A percentile compares a stretch with the other conserved stretches of the same genome.
Conservation (phyloP, 2,113 vertebrate genomes). For the Nannobrachium achirus region DNA sequence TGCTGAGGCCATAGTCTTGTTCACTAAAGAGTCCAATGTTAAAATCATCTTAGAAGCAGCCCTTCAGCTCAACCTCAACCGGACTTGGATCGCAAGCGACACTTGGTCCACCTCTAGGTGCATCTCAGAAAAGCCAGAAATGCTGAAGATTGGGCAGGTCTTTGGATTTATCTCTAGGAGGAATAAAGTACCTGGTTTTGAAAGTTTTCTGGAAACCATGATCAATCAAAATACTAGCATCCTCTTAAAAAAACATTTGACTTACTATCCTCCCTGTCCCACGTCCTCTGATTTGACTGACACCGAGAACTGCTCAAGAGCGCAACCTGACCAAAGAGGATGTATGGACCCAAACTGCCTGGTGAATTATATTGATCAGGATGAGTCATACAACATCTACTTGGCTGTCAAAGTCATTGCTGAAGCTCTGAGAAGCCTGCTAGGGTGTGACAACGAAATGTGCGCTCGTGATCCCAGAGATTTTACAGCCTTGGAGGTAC, state of each 20-base stretch:
- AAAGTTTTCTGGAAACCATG: constrained; percentile 40
- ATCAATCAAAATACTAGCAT: neutral
- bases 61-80: constrained; percentile 27
- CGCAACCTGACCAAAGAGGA: no score
- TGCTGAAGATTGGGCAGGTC: constrained; percentile 38
- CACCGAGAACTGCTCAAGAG: neutral
- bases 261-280: neutral
- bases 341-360: constrained; percentile 35
- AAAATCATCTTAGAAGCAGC: constrained; percentile 41
- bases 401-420: constrained; percentile 63
- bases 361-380: constrained; percentile 26
- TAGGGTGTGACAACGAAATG: constrained; percentile 38
- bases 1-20: constrained; percentile 65
- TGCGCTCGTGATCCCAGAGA: constrained; percentile 17
- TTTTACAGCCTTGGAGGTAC: constrained; percentile 60
- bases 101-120: constrained; percentile 48
- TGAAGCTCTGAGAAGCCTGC: constrained; percentile 46
- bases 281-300: neutral
- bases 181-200: constrained; percentile 57
- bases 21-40: constrained; percentile 51
- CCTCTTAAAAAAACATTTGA: constrained; percentile 1
- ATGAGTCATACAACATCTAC: constrained; percentile 53
- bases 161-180: constrained; percentile 56
- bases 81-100: constrained; percentile 72
- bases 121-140: neutral